Conservation (phyloP, 2,113 vertebrate genomes). For the Notarius lentiginosus region DNA sequence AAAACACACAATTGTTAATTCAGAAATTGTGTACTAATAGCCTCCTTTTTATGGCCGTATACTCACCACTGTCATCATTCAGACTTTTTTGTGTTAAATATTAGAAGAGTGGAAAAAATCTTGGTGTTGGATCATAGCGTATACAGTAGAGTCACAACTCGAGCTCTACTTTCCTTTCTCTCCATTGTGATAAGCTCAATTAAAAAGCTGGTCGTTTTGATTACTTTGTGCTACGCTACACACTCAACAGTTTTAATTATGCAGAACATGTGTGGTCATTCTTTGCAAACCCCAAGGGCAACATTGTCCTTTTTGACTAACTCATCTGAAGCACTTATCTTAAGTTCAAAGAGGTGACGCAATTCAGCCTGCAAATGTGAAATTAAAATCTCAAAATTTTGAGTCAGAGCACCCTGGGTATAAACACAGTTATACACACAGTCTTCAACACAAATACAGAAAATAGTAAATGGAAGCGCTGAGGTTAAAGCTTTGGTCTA, state of each 20-base stretch:
- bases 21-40: not conserved
- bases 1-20: not conserved
- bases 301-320: not conserved
- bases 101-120: not conserved
- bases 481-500: not conserved
- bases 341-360: slow-evolving; percentile 7
- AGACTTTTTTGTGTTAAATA: not conserved
- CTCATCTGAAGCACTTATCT: not conserved
- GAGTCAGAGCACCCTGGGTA: not conserved
- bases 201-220: not conserved
- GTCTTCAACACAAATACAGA: not conserved
- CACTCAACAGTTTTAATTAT: not conserved
- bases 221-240: not conserved
- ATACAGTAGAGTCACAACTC: not conserved
- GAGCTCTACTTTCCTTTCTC: not conserved
- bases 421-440: not conserved
- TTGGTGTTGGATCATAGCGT: not conserved
- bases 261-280: not conserved
- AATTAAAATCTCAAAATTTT: not conserved
- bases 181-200: not conserved
- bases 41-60: not conserved
- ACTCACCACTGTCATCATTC: not conserved
- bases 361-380: not conserved
- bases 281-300: not conserved
- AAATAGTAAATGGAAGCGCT: not conserved